Base-by-base conservation (phyloP, 2,113 vertebrate species). In the Misgurnus mizolepis region DNA sequence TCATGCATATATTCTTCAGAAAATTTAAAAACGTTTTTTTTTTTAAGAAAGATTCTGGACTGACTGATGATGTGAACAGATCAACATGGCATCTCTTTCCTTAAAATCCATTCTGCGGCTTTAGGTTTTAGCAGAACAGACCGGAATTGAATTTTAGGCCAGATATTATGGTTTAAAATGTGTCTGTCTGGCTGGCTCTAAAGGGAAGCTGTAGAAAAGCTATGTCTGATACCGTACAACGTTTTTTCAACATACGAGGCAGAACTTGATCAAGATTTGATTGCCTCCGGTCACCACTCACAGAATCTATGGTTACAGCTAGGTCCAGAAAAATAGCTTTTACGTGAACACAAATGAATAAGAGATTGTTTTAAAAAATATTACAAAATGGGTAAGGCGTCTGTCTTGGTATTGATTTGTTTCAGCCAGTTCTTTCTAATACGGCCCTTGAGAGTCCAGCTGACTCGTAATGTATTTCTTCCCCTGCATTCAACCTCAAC, bases 281-380 rank as follows among this genome's bases (percentile, higher is more conserved):
- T 64, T 49, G 43, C 41, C 73, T 74, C 56, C 6, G 56, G 17
- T 17, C 17, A 5, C 55, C 6, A 4, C 53, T 58, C 17, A 7
- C 43, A 62, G 47, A 73, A 80, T 73, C 79, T 56, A 56, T 66
- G 56, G 27, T 66, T 53, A 64, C 79, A 80, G 8, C 18, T 58
- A 27, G 40, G 61, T 53, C 58, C 11, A 4, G 47, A 55, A 65
- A 65, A 80, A 66, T 73, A 17, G 68, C 34, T 56, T 72, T 64
- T 72, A 80, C 64, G 55, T 65, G 47, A 73, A 73, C 69, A 80
- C 69, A 67, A 66, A 80, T 80, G 40, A 80, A 73, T 80, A 72
- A 73, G 47, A 73, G 47, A 73, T 80, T 80, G 69, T 61, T 65
- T 72, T 43, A 65, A 72, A 80, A 72, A 47, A 73, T 66, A 73